Evolutionary conservation across 1,140 invertebrate species (phyloP).

Genomic region (fruit fly (Drosophila melanogaster)): Release_6_plus_ISO1_MT NT_033777.3:18411501-18412000

Average conservation of each 20-base stretch:
- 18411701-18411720: not conserved
- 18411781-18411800: constrained; percentile 50
- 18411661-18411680: constrained; percentile 2
- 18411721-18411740: constrained; percentile 8
- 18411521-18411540: constrained; percentile 49
- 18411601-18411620: constrained; percentile 51
- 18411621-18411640: constrained; percentile 61
- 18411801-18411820: constrained; percentile 24
- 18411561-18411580: constrained; percentile 43
- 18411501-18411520: constrained; percentile 33
- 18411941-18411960: not conserved
- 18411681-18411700: constrained; percentile 14
- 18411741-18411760: constrained; percentile 30
- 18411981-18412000: not conserved
- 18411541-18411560: constrained; percentile 39
- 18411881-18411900: too few relatives aligned
- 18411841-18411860: not conserved
- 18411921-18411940: not conserved
- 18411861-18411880: not conserved
- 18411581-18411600: constrained; percentile 25
- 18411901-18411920: too few relatives aligned
- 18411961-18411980: not conserved
- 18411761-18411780: constrained; percentile 32
- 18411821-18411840: constrained; percentile 23
- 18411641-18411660: constrained; percentile 29